phyloP scores from a whole-genome alignment of 92 coral and sea anemone genomes.

The Epizoanthus ramosus region DNA sequence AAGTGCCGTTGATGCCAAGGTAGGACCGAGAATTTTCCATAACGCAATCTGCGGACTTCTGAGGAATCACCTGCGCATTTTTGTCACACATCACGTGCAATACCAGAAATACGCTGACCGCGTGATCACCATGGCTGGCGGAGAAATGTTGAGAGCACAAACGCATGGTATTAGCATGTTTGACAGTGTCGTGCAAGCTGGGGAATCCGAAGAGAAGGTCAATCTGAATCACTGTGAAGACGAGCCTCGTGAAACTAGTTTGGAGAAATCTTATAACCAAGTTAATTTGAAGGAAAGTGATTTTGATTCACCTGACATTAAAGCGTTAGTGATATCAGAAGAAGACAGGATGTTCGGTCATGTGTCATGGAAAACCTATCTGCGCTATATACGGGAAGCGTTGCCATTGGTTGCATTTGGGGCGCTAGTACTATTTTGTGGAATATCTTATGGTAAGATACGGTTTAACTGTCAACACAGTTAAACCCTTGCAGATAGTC shows the following conservation, averaged over 20 bases:
- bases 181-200: too few species aligned
- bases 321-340: not conserved
- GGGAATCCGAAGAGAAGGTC: not conserved
- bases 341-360: slow-evolving; percentile 11
- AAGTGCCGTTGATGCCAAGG: too few species aligned
- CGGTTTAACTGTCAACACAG: too few species aligned
- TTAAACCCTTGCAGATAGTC: too few species aligned
- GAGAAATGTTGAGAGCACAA: too few species aligned
- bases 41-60: not conserved
- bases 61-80: not conserved
- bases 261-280: too few species aligned
- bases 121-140: not conserved
- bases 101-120: not conserved
- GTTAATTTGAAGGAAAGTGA: not conserved
- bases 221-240: too few species aligned
- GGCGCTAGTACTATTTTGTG: not conserved
- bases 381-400: not conserved
- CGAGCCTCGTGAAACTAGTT: too few species aligned
- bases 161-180: too few species aligned
- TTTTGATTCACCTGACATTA: not conserved
- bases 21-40: not conserved
- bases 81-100: not conserved
- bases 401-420: not conserved
- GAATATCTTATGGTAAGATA: not conserved
- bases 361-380: slow-evolving; percentile 7